Evolutionary conservation across 2,113 vertebrate genomes (phyloP).

Genomic region (Aythya baeri): DNA sequence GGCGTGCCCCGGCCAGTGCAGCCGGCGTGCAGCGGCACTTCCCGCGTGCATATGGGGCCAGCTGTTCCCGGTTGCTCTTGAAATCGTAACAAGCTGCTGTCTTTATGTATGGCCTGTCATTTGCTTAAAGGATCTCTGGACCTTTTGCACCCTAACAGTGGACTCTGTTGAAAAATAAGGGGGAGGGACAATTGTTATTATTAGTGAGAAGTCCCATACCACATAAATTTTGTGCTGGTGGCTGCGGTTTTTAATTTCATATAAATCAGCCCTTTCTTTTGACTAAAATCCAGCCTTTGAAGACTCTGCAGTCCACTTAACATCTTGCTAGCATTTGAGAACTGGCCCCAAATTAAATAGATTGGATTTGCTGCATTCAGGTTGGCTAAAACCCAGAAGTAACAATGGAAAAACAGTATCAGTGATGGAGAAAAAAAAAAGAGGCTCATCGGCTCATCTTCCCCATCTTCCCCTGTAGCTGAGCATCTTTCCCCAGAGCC

Average conservation of each 20-base stretch:
- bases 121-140: neutral
- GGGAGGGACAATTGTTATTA: neutral
- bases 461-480: neutral
- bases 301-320: neutral
- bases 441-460: neutral
- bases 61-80: neutral
- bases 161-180: neutral
- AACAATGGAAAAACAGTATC: neutral
- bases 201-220: neutral
- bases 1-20: rapidly evolving
- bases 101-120: neutral
- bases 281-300: neutral
- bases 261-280: neutral
- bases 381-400: neutral
- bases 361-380: neutral
- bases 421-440: neutral
- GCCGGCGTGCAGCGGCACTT: neutral
- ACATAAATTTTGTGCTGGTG: neutral
- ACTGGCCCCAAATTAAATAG: neutral
- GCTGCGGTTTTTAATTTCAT: neutral
- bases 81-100: neutral
- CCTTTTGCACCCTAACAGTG: neutral
- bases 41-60: neutral
- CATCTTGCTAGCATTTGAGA: neutral
- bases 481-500: neutral